phyloP scores from a whole-genome alignment of 2,797 vertebrate species.

The Podargus strigoides region DNA sequence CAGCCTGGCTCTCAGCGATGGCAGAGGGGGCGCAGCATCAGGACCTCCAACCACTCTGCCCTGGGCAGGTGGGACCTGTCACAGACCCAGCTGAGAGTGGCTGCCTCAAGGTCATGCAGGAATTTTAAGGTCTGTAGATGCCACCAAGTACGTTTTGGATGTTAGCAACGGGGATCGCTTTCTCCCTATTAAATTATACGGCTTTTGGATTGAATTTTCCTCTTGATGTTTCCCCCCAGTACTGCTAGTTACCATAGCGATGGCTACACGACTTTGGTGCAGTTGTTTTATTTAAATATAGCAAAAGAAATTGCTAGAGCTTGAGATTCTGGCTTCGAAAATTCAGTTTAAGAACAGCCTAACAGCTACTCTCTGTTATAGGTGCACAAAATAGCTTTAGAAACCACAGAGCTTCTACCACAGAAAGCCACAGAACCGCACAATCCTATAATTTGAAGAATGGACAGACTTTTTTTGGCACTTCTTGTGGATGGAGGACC shows the following conservation, averaged over 20 bases:
- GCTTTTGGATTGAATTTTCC: not conserved
- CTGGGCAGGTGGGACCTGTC: not conserved
- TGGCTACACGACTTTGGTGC: not conserved
- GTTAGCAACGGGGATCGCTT: not conserved
- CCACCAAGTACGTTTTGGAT: not conserved
- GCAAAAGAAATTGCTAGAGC: constrained; percentile 36
- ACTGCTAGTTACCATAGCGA: not conserved
- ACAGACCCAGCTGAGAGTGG: not conserved
- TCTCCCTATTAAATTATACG: not conserved
- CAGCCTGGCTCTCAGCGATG: rapidly evolving
- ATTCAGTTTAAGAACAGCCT: constrained; percentile 38
- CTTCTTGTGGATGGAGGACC: constrained; percentile 1
- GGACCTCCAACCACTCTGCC: not conserved
- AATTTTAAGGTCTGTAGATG: not conserved
- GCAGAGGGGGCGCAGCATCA: not conserved
- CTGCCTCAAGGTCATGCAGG: not conserved
- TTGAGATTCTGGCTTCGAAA: constrained; percentile 12
- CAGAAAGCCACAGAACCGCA: constrained; percentile 43
- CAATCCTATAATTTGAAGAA: constrained; percentile 41
- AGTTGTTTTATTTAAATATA: constrained; percentile 54
- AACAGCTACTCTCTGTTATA: constrained; percentile 35
- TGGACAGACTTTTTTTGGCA: constrained; percentile 47
- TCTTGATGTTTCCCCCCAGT: not conserved
- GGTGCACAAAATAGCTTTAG: constrained; percentile 52
- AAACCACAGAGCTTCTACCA: constrained; percentile 41